phyloP scores from a whole-genome alignment of 2,113 vertebrate genomes.

The Cryptomyrus ogoouensis region DNA sequence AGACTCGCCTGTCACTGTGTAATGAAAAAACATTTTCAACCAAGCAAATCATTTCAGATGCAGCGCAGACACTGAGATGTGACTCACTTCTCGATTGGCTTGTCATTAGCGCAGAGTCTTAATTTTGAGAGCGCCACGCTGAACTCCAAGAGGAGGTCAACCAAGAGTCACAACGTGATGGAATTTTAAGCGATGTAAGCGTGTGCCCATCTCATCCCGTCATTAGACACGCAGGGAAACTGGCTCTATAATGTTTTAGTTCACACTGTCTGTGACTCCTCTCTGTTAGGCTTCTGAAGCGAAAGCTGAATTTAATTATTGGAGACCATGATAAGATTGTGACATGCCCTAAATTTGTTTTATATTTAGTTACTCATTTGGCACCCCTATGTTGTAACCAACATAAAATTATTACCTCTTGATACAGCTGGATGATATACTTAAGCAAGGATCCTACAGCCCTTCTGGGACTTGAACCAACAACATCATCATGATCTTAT shows the following conservation, averaged over 20 bases:
- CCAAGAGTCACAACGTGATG: neutral
- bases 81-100: neutral
- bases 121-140: neutral
- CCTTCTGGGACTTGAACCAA: neutral
- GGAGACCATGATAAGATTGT: constrained; percentile 1
- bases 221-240: neutral
- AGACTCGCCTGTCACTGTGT: neutral
- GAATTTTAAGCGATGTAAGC: neutral
- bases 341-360: neutral
- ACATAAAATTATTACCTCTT: neutral
- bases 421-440: neutral
- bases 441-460: neutral
- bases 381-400: neutral
- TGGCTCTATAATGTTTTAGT: constrained; percentile 11
- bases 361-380: neutral
- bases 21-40: neutral
- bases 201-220: neutral
- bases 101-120: neutral
- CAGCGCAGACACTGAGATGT: neutral
- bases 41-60: neutral
- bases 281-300: neutral
- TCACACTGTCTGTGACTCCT: constrained; percentile 1
- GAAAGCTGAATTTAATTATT: neutral
- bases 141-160: neutral
- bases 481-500: neutral